These are phyloP conservation scores for Pardalotus punctatus DNA, from an alignment of 2,113 vertebrate species.

Conservation along the genomic window DNA sequence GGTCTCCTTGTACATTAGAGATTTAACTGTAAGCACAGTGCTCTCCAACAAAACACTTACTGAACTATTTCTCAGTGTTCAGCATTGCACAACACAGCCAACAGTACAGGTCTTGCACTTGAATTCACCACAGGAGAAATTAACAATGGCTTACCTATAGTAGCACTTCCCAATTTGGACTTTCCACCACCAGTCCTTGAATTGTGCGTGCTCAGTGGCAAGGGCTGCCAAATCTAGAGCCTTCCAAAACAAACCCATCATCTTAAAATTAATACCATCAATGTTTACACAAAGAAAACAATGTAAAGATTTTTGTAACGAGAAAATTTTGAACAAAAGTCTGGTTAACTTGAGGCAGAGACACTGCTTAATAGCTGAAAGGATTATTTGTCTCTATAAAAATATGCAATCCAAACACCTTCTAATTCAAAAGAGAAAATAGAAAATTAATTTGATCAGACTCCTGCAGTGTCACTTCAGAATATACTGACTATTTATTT, in stretches of 20 bases:
- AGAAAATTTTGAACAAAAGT: background rate
- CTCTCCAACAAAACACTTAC: background rate
- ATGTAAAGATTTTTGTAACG: background rate
- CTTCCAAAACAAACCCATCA: constrained; percentile 76
- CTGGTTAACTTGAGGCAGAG: background rate
- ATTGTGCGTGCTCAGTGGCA: constrained; percentile 92
- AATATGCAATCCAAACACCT: background rate
- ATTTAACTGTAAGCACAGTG: background rate
- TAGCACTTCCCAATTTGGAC: constrained; percentile 98
- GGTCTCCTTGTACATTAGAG: background rate
- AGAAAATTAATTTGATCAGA: background rate
- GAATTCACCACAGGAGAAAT: background rate
- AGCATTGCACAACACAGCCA: background rate
- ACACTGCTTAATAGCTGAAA: background rate
- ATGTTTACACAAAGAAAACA: background rate
- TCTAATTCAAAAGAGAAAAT: background rate
- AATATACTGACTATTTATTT: background rate
- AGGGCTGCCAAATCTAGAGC: constrained; percentile 93
- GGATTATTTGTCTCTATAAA: background rate
- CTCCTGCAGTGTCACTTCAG: background rate
- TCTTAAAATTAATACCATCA: background rate
- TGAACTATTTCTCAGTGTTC: background rate
- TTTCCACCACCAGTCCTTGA: constrained; percentile 99
- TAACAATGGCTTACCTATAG: constrained; percentile 81
- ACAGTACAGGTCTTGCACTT: background rate